A percentile compares a stretch with the other conserved stretches of the same genome.
Conservation (phyloP, 1,140 invertebrate genomes). For the Camponotus floridanus region DNA sequence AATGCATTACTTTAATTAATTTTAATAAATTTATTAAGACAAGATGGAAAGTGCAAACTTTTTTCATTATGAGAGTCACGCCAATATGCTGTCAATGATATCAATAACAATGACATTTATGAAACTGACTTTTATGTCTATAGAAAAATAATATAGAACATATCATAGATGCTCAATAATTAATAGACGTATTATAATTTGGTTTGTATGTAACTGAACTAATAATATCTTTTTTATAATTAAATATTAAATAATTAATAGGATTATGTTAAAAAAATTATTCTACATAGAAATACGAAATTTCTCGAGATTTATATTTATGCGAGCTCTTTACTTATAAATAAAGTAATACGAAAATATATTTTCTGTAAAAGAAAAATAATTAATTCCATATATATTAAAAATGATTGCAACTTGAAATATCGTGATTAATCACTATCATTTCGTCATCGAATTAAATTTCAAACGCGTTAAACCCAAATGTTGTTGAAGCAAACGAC, state of each 20-base stretch:
- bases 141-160: not conserved
- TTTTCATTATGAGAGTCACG: not conserved
- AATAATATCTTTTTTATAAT: not conserved
- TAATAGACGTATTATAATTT: not conserved
- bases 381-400: slow-evolving; percentile 17
- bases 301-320: not conserved
- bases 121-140: not conserved
- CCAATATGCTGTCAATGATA: not conserved
- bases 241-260: no score
- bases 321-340: not conserved
- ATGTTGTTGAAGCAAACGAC: slow-evolving; percentile 54
- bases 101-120: no score
- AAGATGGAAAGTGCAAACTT: not conserved
- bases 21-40: not conserved
- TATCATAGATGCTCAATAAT: not conserved
- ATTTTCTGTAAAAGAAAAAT: slow-evolving; percentile 19
- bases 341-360: not conserved
- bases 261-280: not conserved
- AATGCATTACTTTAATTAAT: no score
- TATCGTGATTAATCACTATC: slow-evolving; percentile 45
- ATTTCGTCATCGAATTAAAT: slow-evolving; percentile 55
- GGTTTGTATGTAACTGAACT: not conserved
- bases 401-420: slow-evolving; percentile 31
- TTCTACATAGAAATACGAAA: not conserved
- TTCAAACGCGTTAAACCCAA: slow-evolving; percentile 43